Evolutionary conservation across 2,113 vertebrate genomes (phyloP).

Genomic region (Corythornis vintsioides): DNA sequence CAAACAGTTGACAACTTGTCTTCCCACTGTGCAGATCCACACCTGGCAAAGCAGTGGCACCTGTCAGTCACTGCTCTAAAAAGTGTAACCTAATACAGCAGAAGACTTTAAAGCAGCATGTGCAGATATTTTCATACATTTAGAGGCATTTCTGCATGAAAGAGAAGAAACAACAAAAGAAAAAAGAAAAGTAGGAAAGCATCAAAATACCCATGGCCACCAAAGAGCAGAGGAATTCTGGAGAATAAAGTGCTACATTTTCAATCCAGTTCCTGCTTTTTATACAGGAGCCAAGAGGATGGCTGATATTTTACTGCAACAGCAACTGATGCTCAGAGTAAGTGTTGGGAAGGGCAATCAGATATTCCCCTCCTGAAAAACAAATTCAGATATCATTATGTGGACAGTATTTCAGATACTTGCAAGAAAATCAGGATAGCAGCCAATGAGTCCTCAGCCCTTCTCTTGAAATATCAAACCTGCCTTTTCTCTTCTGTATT

Average conservation of each 20-base stretch:
- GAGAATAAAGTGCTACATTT: neutral
- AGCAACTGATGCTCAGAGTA: slow-evolving; percentile 35
- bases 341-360: neutral
- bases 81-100: neutral
- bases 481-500: neutral
- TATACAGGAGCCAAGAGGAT: neutral
- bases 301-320: neutral
- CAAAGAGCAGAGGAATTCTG: neutral
- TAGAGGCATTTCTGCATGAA: neutral
- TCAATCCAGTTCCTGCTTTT: neutral
- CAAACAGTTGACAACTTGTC: neutral
- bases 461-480: neutral
- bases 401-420: neutral
- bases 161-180: neutral
- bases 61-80: slow-evolving; percentile 12
- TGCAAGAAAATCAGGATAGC: neutral
- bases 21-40: neutral
- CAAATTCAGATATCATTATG: neutral
- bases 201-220: neutral
- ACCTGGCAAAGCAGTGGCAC: slow-evolving; percentile 5
- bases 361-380: neutral
- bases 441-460: neutral
- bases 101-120: neutral
- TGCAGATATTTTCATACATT: neutral
- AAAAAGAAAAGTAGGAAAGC: neutral